Percentiles rank a stretch among this genome's conserved stretches.
Conservation (phyloP, 2,797 vertebrate species). For the Urosaurus nigricauda region DNA sequence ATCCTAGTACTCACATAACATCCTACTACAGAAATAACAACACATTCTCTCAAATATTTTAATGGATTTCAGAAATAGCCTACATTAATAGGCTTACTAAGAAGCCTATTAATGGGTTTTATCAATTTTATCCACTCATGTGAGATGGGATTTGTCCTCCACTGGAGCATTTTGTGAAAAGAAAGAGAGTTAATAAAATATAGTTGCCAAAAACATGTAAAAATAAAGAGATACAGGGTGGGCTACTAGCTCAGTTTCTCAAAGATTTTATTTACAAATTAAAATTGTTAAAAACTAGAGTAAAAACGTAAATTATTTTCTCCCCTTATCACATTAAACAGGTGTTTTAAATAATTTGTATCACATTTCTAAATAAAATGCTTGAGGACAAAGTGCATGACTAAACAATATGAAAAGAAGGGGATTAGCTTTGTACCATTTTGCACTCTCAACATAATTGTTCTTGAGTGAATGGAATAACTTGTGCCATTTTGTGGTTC, state of each 20-base stretch:
- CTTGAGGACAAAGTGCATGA: constrained; percentile 27
- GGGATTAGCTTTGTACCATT: constrained; percentile 56
- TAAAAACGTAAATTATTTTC: constrained; percentile 34
- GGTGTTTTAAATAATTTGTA: constrained; percentile 40
- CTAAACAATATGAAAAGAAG: constrained; percentile 37
- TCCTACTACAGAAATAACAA: constrained; percentile 49
- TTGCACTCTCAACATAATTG: constrained; percentile 56
- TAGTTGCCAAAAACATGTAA: constrained; percentile 16
- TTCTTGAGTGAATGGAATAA: constrained; percentile 60
- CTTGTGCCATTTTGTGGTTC: constrained; percentile 57
- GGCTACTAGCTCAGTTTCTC: constrained; percentile 23
- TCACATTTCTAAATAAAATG: constrained; percentile 44
- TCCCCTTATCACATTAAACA: constrained; percentile 29
- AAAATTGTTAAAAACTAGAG: constrained; percentile 47
- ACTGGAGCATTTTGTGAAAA: constrained; percentile 55
- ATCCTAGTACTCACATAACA: too few relatives aligned
- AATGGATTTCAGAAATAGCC: constrained; percentile 26
- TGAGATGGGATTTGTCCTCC: constrained; percentile 61
- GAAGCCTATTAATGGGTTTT: constrained; percentile 57
- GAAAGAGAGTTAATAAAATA: constrained; percentile 48
- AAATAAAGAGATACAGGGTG: constrained; percentile 48
- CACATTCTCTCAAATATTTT: constrained; percentile 32
- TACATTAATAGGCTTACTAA: constrained; percentile 36
- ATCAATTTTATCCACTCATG: constrained; percentile 53
- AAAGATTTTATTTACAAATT: constrained; percentile 59